These are phyloP conservation scores for Agrilus cyanescens DNA, from an alignment of 2,888 invertebrate genomes.

Conservation along the genomic window DNA sequence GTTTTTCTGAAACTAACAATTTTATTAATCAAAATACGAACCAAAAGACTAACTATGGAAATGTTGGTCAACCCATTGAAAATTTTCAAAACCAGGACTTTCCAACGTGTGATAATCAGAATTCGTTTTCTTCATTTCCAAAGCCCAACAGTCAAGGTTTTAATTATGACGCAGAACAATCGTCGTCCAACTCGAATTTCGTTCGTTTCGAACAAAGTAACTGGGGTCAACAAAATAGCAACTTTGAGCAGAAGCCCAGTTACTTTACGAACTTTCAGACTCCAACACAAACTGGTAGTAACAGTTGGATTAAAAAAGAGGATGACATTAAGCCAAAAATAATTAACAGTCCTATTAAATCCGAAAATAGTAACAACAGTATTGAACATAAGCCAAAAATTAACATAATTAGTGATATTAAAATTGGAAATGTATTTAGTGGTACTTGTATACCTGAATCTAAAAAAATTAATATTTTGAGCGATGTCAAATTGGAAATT, in stretches of 20 bases:
- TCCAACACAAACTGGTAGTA: constrained; percentile 4
- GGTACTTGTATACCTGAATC: constrained; percentile 16
- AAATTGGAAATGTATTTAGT: constrained; percentile 27
- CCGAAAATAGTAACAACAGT: constrained; percentile 22
- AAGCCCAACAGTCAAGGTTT: no score
- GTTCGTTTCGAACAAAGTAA: no score
- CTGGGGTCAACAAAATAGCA: neutral
- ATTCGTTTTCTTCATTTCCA: no score
- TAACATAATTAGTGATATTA: constrained; percentile 35
- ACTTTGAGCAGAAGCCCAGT: constrained; percentile 15
- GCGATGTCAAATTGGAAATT: constrained; percentile 33
- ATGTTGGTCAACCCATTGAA: no score
- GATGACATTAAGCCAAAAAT: constrained; percentile 21
- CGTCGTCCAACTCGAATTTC: no score
- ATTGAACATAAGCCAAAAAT: constrained; percentile 34
- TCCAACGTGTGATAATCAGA: no score
- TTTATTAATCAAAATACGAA: constrained; percentile 15
- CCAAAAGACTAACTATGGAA: neutral
- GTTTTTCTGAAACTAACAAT: constrained; percentile 27
- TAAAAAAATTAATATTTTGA: constrained; percentile 33
- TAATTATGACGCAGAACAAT: no score
- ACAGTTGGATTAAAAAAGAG: constrained; percentile 29
- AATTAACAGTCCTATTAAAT: constrained; percentile 21
- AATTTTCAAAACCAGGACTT: no score
- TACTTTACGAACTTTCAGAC: constrained; percentile 22